Conservation (phyloP, 1,140 invertebrate species). For the Ruditapes philippinarum region DNA sequence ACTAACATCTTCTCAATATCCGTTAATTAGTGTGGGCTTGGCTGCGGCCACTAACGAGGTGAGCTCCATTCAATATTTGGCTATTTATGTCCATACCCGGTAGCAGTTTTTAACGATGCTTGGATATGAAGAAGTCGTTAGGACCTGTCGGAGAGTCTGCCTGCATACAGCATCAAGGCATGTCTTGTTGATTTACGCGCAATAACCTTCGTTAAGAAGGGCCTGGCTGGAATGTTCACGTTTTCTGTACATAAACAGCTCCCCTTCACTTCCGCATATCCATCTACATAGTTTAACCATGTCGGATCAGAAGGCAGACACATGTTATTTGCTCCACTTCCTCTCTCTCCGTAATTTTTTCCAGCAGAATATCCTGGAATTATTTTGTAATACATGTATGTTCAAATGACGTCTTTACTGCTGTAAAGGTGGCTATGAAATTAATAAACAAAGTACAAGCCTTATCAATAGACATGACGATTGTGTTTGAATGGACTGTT, state of each 20-base stretch:
- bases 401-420: too few species aligned
- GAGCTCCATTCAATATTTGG: constrained; percentile 59
- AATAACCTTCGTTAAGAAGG: background rate
- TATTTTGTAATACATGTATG: too few species aligned
- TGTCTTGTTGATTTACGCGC: background rate
- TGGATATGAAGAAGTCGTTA: constrained; percentile 55
- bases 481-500: too few species aligned
- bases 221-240: background rate
- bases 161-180: background rate
- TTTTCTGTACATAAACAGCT: background rate
- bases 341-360: background rate
- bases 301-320: background rate
- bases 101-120: constrained; percentile 57
- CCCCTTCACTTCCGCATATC: background rate
- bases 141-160: background rate
- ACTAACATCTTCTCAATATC: constrained; percentile 46
- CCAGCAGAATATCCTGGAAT: background rate
- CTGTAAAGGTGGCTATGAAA: too few species aligned
- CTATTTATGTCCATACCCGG: constrained; percentile 57
- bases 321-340: background rate
- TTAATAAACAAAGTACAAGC: too few species aligned
- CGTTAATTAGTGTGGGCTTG: constrained; percentile 57
- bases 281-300: constrained; percentile 12
- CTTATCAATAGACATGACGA: too few species aligned
- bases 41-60: background rate